Base-by-base conservation (phyloP, 2,797 vertebrate genomes). In the Erpetoichthys calabaricus region DNA sequence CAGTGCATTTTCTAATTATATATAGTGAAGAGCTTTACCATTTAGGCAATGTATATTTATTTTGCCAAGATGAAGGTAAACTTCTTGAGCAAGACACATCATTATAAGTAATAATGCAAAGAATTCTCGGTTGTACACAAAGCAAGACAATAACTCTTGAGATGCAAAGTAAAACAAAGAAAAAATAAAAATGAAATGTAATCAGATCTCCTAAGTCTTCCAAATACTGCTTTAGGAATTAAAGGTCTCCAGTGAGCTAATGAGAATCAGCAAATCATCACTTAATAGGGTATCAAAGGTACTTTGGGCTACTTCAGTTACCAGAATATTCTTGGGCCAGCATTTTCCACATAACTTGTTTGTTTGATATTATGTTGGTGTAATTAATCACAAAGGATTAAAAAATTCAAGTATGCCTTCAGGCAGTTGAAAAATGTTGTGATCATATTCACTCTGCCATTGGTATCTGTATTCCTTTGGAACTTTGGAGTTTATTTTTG, bases 311-410 rank as follows among this genome's bases (percentile, higher is more conserved):
- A 54, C 9, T 54, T 54, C 41, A 6, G 53, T 42, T 54, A 41
- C 53, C 44, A 8, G 6, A 42, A 42, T 7, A 54, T 54, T 51
- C 50, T 5, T 51, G 8, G 50, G 44, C 53, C 53, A 54, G 41
- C 41, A 54, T 6, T 54, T 72, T 70, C 74, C 69, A 70, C 75
- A 70, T 42, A 56, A 53, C 58, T 41, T 42, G 46, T 55, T 47
- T 56, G 67, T 65, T 63, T 61, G 63, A 59, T 65, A 64, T 62
- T 65, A 59, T 63, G 61, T 59, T 51, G 6, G 58, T 62, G 69
- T 65, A 71, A 71, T 71, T 71, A 67, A 71, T 71, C 67, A 68
- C 67, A 67, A 62, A 67, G 69, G 69, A 70, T 59, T 57, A 55
- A 51, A 47, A 49, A 50, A 45, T 67, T 56, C 25, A 66, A 63